Base-by-base conservation (phyloP, 64 coral and sea anemone genomes). In the Stylophora pistillata region DNA sequence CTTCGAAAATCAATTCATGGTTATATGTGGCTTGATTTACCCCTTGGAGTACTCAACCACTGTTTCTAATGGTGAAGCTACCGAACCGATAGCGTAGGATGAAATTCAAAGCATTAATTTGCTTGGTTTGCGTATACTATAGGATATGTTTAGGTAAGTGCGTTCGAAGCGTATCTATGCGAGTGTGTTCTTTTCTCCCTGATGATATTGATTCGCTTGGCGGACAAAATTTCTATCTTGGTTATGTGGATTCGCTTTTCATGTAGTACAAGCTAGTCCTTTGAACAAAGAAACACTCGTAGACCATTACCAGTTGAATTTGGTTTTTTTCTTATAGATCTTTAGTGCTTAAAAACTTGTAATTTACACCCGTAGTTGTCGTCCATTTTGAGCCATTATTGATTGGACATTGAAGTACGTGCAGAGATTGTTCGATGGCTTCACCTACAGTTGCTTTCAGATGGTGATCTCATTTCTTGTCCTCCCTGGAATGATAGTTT, bases 61-160 rank as follows among this genome's bases (percentile, higher is more conserved):
- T 70, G 80, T 84, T 68, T 84, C 80, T 70, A 53, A 82, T 82
- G 79, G 79, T 82, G 31, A 84, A 84, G 37, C 34, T 84, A 84
- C 80, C 80, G 62, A 68, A 84, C 32, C 80, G 80, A 84, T 84
- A 84, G 80, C 80, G 80, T 84, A 84, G 80, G 80, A 84, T 84
- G 80, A 84, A 63, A 84, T 53, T 84, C 80, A 84, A 84, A 84
- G 80, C 80, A 84, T 84, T 82, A 82, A 82, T 84, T 84, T 84
- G 80, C 80, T 84, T 84, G 80, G 34, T 69, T 33, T 84, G 58
- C 80, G 61, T 84, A n/a, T 63, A 47, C 30, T 70, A 84, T n/a
- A 70, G 80, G 16, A 69, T 84, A 84, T 84, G 60, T 69, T 70
- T 28, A 28, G 80, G 80, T 84, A 84, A 84, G 80, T 70, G 41